These are phyloP conservation scores for Noctua janthina DNA, from an alignment of 2,888 invertebrate genomes.

Conservation along the genomic window DNA sequence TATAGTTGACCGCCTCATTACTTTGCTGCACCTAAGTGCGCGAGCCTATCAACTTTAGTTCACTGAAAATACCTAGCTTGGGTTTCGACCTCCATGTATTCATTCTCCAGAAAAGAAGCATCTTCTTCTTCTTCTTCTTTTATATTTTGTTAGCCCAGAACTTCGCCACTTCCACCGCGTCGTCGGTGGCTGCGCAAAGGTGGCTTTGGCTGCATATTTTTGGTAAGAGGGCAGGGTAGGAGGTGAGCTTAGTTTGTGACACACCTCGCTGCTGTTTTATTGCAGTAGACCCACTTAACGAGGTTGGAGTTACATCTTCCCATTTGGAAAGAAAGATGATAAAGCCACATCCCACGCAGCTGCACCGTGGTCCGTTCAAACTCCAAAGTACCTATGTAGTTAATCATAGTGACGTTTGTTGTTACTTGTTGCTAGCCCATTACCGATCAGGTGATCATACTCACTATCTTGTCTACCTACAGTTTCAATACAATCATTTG, in stretches of 20 bases:
- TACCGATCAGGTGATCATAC: not conserved
- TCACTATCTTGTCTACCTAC: conserved; percentile 14
- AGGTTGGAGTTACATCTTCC: too few species aligned
- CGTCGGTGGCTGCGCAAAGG: too few species aligned
- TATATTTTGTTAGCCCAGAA: too few species aligned
- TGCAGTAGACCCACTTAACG: too few species aligned
- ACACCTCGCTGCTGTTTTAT: too few species aligned
- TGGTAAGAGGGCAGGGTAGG: too few species aligned
- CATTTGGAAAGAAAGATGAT: not conserved
- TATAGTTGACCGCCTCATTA: not conserved
- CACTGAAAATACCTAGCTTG: not conserved
- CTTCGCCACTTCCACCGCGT: too few species aligned
- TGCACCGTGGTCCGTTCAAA: not conserved
- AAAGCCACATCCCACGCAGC: not conserved
- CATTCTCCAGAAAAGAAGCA: not conserved
- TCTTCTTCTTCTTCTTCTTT: too few species aligned
- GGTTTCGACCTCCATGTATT: not conserved
- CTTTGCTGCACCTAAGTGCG: not conserved
- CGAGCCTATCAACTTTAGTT: not conserved
- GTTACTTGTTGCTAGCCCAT: conserved; percentile 8
- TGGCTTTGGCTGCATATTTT: too few species aligned
- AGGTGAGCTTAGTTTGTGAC: too few species aligned
- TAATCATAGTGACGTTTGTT: not conserved
- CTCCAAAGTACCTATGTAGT: not conserved
- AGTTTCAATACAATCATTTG: not conserved